Evolutionary conservation across 37 sponge, comb jelly and placozoan species (phyloP), one percentile per base, ranked within the genome.

Genomic region (Chondrilla cf. caribensis): DNA sequence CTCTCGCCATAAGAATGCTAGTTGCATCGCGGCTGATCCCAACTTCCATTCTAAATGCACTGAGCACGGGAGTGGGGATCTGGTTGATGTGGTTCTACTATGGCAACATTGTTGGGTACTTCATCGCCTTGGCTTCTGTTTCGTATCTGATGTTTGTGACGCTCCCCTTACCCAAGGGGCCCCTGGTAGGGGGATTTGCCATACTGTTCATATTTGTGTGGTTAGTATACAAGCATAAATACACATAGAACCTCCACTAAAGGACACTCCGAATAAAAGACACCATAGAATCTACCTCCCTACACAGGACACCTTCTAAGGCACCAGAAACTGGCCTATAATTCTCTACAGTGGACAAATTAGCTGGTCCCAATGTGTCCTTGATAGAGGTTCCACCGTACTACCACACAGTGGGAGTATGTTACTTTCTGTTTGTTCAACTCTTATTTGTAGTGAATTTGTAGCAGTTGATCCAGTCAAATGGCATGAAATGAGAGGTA

Each of bases 401-500:
- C n/a, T n/a, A n/a, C n/a, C n/a, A n/a, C n/a, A n/a, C n/a, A n/a
- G n/a, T n/a, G n/a, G n/a, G n/a, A n/a, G n/a, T n/a, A n/a, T n/a
- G n/a, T n/a, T n/a, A n/a, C n/a, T n/a, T n/a, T n/a, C n/a, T n/a
- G n/a, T n/a, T n/a, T n/a, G n/a, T n/a, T n/a, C n/a, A n/a, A n/a
- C n/a, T 41, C 38, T 80, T 35, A 55, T 58, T 15, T 81, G 55
- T 54, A 92, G 92, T 87, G 92, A 92, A 75, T 54, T 79, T 15
- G 70, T 85, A 39, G 32, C 85, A 14, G 83, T 80, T 0, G 25
- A 82, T 5, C 25, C 85, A 51, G 68, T 37, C 14, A 79, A 85
- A 44, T 92, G 92, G 92, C 92, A 92, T 41, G 79, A 85, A 86
- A 80, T 91, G 11, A 84, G 92, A 91, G 92, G 92, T 87, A 60